Conservation (phyloP, 2,113 vertebrate species). For the Silurus meridionalis region DNA sequence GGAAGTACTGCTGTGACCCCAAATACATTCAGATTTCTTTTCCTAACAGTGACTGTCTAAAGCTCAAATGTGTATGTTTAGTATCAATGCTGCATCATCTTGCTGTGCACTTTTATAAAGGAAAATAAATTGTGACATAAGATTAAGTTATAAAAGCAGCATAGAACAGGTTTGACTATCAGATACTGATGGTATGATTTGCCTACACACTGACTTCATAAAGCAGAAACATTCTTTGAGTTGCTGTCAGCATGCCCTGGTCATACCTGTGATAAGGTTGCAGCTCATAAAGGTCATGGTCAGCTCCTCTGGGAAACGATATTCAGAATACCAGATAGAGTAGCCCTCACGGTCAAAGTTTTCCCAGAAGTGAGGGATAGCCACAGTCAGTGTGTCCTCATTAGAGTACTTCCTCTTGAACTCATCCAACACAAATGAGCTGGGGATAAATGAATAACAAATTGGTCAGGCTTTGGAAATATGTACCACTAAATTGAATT, state of each 20-base stretch:
- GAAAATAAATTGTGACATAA: neutral
- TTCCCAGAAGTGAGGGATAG: conserved; percentile 89
- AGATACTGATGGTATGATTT: neutral
- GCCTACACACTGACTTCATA: neutral
- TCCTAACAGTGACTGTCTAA: neutral
- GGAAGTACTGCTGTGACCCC: neutral
- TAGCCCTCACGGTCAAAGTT: conserved; percentile 85
- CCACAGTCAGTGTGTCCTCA: conserved; percentile 84
- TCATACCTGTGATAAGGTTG: conserved; percentile 90
- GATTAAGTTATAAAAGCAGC: neutral
- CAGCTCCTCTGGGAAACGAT: conserved; percentile 85
- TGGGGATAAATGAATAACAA: conserved; percentile 49
- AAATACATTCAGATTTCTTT: neutral
- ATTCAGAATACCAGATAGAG: conserved; percentile 85
- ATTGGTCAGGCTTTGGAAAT: neutral
- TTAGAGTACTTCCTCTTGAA: conserved; percentile 95
- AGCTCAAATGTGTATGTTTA: neutral
- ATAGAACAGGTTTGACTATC: neutral
- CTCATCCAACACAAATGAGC: conserved; percentile 86
- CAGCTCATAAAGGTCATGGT: conserved; percentile 89
- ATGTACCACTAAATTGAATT: neutral
- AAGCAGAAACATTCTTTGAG: neutral
- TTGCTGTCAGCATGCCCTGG: neutral
- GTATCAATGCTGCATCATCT: neutral
- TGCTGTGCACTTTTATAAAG: neutral